These are phyloP conservation scores for Myocastor coypus DNA, from an alignment of 2,113 vertebrate species.

Conservation along the genomic window DNA sequence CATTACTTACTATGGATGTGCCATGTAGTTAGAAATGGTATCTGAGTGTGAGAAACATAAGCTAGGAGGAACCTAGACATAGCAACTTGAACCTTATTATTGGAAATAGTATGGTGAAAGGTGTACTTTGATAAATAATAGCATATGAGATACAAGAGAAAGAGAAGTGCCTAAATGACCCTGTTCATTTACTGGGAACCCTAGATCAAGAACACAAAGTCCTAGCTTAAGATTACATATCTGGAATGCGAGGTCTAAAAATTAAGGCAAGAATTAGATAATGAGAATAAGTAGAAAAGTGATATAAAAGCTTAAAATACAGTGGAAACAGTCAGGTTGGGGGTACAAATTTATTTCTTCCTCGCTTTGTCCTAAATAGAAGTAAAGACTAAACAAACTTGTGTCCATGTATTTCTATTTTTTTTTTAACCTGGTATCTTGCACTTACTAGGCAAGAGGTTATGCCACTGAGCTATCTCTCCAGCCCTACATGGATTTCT, in stretches of 20 bases:
- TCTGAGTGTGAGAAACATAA: background rate
- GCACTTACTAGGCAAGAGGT: no score
- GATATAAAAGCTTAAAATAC: background rate
- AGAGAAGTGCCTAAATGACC: background rate
- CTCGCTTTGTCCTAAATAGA: background rate
- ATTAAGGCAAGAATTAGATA: background rate
- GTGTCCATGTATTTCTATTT: background rate
- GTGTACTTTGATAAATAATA: background rate
- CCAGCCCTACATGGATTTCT: background rate
- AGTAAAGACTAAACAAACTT: background rate
- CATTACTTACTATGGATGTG: background rate
- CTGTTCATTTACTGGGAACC: background rate
- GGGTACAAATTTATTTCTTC: background rate
- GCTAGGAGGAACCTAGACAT: background rate
- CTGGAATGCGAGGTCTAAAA: background rate
- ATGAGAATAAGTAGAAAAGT: background rate
- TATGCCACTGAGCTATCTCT: no score
- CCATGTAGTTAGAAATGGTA: background rate
- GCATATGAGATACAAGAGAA: background rate
- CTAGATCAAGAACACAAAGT: background rate
- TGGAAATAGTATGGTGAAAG: background rate
- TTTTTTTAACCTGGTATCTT: no score
- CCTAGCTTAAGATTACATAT: background rate
- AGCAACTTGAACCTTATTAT: background rate
- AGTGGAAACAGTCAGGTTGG: background rate